These are phyloP conservation scores for Aplocera efformata DNA, from an alignment of 2,888 invertebrate species.

Conservation along the genomic window DNA sequence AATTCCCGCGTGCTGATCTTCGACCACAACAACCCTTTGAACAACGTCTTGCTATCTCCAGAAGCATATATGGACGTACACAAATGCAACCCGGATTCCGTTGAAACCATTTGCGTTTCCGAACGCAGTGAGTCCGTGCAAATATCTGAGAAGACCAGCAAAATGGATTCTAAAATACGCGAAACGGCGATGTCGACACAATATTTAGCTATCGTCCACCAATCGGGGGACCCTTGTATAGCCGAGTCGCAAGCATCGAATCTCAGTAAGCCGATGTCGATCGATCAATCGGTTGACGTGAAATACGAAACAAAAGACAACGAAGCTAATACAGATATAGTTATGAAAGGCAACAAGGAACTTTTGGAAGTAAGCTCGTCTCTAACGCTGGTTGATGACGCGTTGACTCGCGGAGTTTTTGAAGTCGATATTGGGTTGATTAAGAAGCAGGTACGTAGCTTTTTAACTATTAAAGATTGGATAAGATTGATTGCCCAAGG, in stretches of 20 bases:
- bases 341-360: constrained; percentile 58
- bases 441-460: background rate
- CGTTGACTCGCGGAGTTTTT: constrained; percentile 18
- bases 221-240: constrained; percentile 28
- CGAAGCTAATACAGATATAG: constrained; percentile 57
- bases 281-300: constrained; percentile 38
- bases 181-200: constrained; percentile 26
- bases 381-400: constrained; percentile 60
- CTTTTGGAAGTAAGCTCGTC: constrained; percentile 53
- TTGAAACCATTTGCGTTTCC: constrained; percentile 11
- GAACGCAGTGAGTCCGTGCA: constrained; percentile 15
- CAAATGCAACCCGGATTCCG: constrained; percentile 43
- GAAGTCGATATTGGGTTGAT: constrained; percentile 7
- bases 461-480: too few species aligned
- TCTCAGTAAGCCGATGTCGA: constrained; percentile 32
- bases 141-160: constrained; percentile 1
- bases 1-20: constrained; percentile 42
- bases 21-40: constrained; percentile 60
- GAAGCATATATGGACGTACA: constrained; percentile 39
- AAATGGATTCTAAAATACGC: constrained; percentile 12
- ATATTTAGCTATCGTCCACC: constrained; percentile 18
- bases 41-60: constrained; percentile 51
- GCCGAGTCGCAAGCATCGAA: constrained; percentile 24
- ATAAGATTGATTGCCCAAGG: too few species aligned
- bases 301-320: constrained; percentile 35